Conservation (phyloP, 2,797 vertebrate genomes). For the Antennarius maculatus region DNA sequence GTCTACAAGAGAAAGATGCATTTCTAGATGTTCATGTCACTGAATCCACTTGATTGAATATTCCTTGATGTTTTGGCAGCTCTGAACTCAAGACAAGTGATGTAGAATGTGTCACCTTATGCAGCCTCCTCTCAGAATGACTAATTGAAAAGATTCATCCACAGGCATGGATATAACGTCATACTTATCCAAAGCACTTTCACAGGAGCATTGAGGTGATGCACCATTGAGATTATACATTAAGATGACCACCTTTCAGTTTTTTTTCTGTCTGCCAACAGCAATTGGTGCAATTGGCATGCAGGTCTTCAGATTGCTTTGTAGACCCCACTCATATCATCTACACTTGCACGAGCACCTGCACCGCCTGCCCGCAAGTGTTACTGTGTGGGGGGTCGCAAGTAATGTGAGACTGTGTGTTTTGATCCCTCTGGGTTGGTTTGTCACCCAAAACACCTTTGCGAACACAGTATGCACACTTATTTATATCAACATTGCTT, state of each 20-base stretch:
- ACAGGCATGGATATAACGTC: background rate
- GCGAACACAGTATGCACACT: slow-evolving; percentile 15
- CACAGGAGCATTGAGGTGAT: slow-evolving; percentile 6
- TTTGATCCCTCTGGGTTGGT: slow-evolving; percentile 51
- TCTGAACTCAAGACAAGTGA: slow-evolving; percentile 5
- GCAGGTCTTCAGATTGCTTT: slow-evolving; percentile 19
- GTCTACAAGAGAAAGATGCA: too few species aligned
- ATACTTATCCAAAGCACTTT: slow-evolving; percentile 2
- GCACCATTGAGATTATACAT: background rate
- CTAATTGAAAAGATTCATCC: background rate
- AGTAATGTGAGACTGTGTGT: slow-evolving; percentile 58
- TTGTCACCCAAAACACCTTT: slow-evolving; percentile 49
- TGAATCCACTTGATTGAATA: slow-evolving; percentile 8
- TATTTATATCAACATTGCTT: slow-evolving; percentile 39
- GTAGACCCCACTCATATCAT: slow-evolving; percentile 30
- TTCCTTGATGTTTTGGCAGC: background rate
- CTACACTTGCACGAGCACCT: slow-evolving; percentile 24
- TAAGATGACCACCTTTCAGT: background rate
- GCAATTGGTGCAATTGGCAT: slow-evolving; percentile 3
- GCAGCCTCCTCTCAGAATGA: background rate
- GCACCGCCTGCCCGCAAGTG: slow-evolving; percentile 14
- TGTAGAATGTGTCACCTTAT: background rate
- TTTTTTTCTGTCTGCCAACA: background rate
- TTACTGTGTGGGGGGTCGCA: slow-evolving; percentile 37
- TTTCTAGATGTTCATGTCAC: background rate